phyloP scores from a whole-genome alignment of 37 sponge, comb jelly and placozoan genomes.

The Theonella swinhoei region DNA sequence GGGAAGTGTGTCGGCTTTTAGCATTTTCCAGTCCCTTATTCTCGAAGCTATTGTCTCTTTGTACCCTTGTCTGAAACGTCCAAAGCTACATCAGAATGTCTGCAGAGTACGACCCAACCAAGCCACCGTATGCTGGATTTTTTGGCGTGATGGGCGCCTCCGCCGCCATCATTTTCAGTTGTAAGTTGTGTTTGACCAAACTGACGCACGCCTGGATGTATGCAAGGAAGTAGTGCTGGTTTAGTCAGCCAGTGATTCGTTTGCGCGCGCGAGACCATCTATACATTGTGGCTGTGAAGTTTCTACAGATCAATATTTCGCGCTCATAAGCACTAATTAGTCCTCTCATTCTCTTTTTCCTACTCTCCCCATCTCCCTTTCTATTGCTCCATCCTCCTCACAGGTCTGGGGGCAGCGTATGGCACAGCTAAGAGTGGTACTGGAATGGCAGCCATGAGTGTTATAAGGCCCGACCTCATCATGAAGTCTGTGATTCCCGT shows the following conservation, averaged over 20 bases:
- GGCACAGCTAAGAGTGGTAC: slow-evolving; percentile 98
- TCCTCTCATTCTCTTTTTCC: neutral
- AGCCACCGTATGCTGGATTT: slow-evolving; percentile 87
- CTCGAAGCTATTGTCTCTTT: neutral
- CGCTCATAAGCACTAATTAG: no score
- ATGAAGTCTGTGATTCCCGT: slow-evolving; percentile 99
- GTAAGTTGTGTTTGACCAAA: slow-evolving; percentile 80
- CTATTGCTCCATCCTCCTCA: no score
- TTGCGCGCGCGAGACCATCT: no score
- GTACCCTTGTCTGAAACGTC: neutral
- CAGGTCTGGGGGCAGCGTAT: slow-evolving; percentile 88
- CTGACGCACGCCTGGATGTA: no score
- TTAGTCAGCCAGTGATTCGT: no score
- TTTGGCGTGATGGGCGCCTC: slow-evolving; percentile 98
- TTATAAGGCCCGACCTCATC: slow-evolving; percentile 99
- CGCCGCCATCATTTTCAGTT: slow-evolving; percentile 95
- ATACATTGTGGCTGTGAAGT: no score
- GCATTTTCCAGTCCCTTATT: neutral
- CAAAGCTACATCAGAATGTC: neutral
- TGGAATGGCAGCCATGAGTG: slow-evolving; percentile 99
- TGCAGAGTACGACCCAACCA: neutral
- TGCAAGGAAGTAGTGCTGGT: no score
- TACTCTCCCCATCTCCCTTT: neutral
- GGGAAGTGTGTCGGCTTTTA: neutral
- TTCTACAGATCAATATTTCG: no score